A percentile compares a stretch with the other conserved stretches of the same genome.
phyloP scores from a whole-genome alignment of 2,888 invertebrate genomes.

The Dynastes grantii region DNA sequence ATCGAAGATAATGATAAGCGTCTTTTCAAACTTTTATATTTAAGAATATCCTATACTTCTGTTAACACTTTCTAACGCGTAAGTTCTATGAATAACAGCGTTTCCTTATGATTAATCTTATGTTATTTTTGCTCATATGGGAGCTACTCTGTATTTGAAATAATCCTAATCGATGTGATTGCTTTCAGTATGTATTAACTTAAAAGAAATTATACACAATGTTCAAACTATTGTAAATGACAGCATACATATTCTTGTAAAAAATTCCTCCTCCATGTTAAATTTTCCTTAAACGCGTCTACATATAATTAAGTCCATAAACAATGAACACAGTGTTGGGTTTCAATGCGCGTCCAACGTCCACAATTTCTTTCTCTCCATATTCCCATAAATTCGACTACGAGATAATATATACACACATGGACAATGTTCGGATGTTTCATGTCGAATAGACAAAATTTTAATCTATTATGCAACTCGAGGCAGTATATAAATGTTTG shows the following conservation, averaged over 20 bases:
- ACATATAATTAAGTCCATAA: conserved; percentile 11
- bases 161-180: too few species aligned
- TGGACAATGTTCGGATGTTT: not conserved
- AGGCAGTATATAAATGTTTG: not conserved
- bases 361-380: not conserved
- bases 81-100: too few species aligned
- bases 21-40: too few species aligned
- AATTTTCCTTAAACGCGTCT: not conserved
- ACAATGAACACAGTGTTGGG: not conserved
- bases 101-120: too few species aligned
- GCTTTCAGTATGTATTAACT: too few species aligned
- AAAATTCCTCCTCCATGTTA: conserved; percentile 4
- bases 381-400: not conserved
- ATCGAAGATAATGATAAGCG: too few species aligned
- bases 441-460: conserved; percentile 40
- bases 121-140: too few species aligned
- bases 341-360: not conserved
- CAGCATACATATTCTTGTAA: not conserved
- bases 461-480: conserved; percentile 43
- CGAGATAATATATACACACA: not conserved
- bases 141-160: too few species aligned
- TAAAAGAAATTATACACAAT: too few species aligned
- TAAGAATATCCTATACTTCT: too few species aligned
- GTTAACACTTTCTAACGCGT: too few species aligned
- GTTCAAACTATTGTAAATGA: not conserved